Evolutionary conservation across 2,797 vertebrate genomes (phyloP), one percentile per base, ranked within the genome.

Genomic region (Sebastes vulpes): DNA sequence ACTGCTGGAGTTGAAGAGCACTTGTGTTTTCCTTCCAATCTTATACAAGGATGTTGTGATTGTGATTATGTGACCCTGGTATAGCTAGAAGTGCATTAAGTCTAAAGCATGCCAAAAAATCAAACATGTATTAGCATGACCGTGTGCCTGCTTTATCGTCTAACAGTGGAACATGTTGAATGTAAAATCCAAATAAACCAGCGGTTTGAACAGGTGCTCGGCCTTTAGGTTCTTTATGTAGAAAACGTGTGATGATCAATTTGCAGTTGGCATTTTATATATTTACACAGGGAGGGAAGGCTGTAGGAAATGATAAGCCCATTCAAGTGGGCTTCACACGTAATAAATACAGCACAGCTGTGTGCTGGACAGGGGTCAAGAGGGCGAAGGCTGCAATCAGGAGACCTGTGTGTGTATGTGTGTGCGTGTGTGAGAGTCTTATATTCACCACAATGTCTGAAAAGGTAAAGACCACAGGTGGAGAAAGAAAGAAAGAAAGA

Each of bases 151-250:
- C 0, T 29, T 57, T 28, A 52, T 26, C 61, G 59, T 68, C 32
- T 70, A 32, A 35, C 23, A 2, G 68, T 75, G 18, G 73, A 86
- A 52, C 21, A 12, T 83, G 50, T 68, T 75, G 8, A 77, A 26
- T n/a, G 6, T 53, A 26, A 76, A 79, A 79, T 46, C 3, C 1
- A 69, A 87, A 88, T 82, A 84, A 84, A 90, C 5, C 42, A 38
- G 21, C 57, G 35, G 23, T 79, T 69, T 70, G 11, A 80, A 46
- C 23, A 74, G 20, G 16, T 71, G 42, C 32, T 60, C 2, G 18
- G 21, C 6, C 20, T 83, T 56, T 57, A n/a, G 6, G 8, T 65
- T 61, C 26, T 70, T 75, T 9, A n/a, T 42, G 18, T 1, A 65
- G 29, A 53, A 52, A 59, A 69, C 8, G 2, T 72, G 20, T 9